Evolutionary conservation across 2,888 invertebrate species (phyloP), one percentile per base, ranked within the genome.

Genomic region (Ophion costatus): DNA sequence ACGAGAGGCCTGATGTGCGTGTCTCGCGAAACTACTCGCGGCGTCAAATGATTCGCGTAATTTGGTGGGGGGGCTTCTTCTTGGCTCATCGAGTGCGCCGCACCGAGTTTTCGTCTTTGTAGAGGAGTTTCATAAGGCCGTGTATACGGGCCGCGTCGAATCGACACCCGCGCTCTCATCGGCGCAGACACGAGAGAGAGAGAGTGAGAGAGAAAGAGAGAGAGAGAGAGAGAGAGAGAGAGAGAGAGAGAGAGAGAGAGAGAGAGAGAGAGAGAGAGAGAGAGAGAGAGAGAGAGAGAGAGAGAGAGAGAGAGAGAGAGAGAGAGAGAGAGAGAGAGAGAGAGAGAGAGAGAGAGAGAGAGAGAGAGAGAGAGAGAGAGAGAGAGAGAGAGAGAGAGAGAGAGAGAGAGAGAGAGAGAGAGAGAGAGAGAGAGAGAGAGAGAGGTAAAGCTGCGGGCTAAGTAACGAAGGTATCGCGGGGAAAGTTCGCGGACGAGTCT

Each of bases 401-500:
- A 2, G 29, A 2, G 29, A 29, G 29, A 29, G 29, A 29, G 29
- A 29, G 29, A 2, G 29, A 2, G 1, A 29, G 29, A 29, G 29
- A 29, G 29, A 57, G n/a, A 7, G n/a, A 14, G 45, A 3, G 45
- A 14, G 45, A 14, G 45, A 45, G 45, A 0, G 14, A 11, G 14
- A 33, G 20, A 10, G 57, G 56, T 38, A 61, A 63, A 67, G 71
- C 42, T 71, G 10, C 57, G 71, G 74, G 66, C 78, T 56, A 74
- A 82, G 63, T 74, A 69, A 78, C n/a, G 78, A 78, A 82, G 42
- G 76, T 56, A 77, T 14, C 75, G 57, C 78, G 59, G 83, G 80
- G 83, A 80, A 83, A 83, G 80, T 80, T 64, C 66, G 81, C 80
- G 81, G 81, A 87, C 82, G 84, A 84, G 84, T 82, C 82, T 80